Percentiles rank a stretch among this genome's conserved stretches.
Conservation (phyloP, 2,797 vertebrate species). For the Bovichtus diacanthus region DNA sequence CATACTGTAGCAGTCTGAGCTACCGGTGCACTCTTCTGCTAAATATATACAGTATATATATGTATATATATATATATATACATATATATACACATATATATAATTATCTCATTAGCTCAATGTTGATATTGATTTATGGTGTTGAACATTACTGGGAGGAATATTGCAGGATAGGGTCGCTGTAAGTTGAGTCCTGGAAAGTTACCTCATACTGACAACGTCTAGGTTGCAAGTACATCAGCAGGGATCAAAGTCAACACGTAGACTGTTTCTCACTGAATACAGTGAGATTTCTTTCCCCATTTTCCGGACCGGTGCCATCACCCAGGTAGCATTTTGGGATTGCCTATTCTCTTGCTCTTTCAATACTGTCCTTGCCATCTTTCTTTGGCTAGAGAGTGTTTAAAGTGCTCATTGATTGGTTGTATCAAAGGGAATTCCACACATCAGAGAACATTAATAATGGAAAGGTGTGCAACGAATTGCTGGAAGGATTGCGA, state of each 20-base stretch:
- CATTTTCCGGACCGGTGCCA: slow-evolving; percentile 12
- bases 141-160: slow-evolving; percentile 2
- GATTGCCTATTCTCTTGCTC: slow-evolving; percentile 41
- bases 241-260: slow-evolving; percentile 41
- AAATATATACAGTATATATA: slow-evolving; percentile 24
- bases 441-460: slow-evolving; percentile 81
- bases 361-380: slow-evolving; percentile 56
- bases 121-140: slow-evolving; percentile 27
- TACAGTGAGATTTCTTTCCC: neutral
- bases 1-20: neutral
- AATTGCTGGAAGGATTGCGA: slow-evolving; percentile 79
- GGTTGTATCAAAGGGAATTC: slow-evolving; percentile 84
- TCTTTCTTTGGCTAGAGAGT: slow-evolving; percentile 64
- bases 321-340: slow-evolving; percentile 42
- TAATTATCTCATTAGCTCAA: slow-evolving; percentile 22
- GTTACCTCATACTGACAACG: slow-evolving; percentile 26
- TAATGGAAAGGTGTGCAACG: slow-evolving; percentile 82
- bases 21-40: slow-evolving; percentile 15
- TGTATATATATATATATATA: neutral
- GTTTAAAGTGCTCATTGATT: slow-evolving; percentile 77
- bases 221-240: slow-evolving; percentile 13
- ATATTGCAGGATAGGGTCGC: slow-evolving; percentile 1
- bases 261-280: slow-evolving; percentile 4
- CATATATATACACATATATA: slow-evolving; percentile 5
- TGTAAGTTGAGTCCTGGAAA: slow-evolving; percentile 7